Evolutionary conservation across 2,113 vertebrate genomes (phyloP), one percentile per base, ranked within the genome.

Genomic region (Xenus cinereus): DNA sequence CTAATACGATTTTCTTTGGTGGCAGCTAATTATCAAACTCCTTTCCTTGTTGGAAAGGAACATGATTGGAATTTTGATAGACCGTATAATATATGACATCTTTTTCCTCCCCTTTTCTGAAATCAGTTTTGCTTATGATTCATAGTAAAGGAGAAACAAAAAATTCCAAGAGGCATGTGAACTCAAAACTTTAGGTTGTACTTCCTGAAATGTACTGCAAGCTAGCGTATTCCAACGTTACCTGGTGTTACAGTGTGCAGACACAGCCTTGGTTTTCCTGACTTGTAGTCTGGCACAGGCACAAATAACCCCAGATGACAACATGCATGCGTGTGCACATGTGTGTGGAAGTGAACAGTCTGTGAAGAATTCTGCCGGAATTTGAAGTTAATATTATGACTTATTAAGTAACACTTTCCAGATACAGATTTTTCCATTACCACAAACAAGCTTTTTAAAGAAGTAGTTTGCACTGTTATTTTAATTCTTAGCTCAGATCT

Each of bases 271-370:
- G 22, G 5, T 51, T 87, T 89, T 76, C 27, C 26, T 35, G 20
- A 35, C 28, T 41, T 0, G 0, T 15, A 32, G 12, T 45, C 50
- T 67, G 43, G 53, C 3, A 51, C 4, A n/a, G 62, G 6, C 10
- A 64, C 12, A 46, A 23, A 54, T 35, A 74, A 45, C 4, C 7
- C 2, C 1, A 77, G 4, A 27, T n/a, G 30, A 45, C 5, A 15
- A 2, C 1, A 1, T 8, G 3, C 1, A 4, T 53, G 4, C 2
- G 0, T 23, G 10, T 45, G 24, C 12, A 30, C 1, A 0, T 46
- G 15, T 64, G 6, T 56, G 5, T 46, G n/a, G 28, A 89, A 63
- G 3, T 22, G 6, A 96, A 60, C 4, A 57, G 20, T 15, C 6
- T 73, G 7, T 39, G 32, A 79, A 45, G n/a, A 63, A 12, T 17